Base-by-base conservation (phyloP, 2,797 vertebrate species). In the Calcarius lapponicus region DNA sequence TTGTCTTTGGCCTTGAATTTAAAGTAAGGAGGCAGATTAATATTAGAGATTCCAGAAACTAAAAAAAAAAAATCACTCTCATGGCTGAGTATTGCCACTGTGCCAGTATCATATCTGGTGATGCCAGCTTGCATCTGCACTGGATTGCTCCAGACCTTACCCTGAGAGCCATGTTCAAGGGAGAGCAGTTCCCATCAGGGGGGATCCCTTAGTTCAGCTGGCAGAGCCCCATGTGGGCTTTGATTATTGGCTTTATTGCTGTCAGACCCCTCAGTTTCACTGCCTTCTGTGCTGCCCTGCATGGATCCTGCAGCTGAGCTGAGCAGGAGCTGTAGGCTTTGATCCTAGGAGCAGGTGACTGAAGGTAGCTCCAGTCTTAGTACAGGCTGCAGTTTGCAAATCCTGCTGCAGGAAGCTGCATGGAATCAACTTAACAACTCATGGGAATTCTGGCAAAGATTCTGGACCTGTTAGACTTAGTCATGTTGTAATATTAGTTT, bases 31-130 rank as follows among this genome's bases (percentile, higher is more conserved):
- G 66, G 25, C 0, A 4, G 28, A 48, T 81, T 21, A 11, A 10
- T 83, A 6, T 54, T 73, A 0, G 3, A 51, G 43, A 18, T 71
- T 79, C 18, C 11, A 58, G 51, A 72, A 90, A 61, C 25, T 38
- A 38, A 38, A 38, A 38, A 2, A 66, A 65, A 56, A 40, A 18
- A 36, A 17, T 18, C 34, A 40, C 0, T 42, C 8, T 42, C 69
- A 29, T 69, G 48, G n/a, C 10, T 75, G 50, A 14, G 4, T 54
- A 8, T 50, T 70, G 48, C 32, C 3, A 24, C 40, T 36, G 36
- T 62, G 48, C 19, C 53, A 22, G 34, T 18, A 0, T 38, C 6
- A 0, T 16, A 3, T 31, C 32, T 34, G n/a, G 28, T 25, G 15
- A 4, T 62, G 26, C 20, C 66, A 60, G 67, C 36, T 54, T 75